Evolutionary conservation across 2,113 vertebrate species (phyloP), one percentile per base, ranked within the genome.

Genomic region (Salminus brasiliensis): DNA sequence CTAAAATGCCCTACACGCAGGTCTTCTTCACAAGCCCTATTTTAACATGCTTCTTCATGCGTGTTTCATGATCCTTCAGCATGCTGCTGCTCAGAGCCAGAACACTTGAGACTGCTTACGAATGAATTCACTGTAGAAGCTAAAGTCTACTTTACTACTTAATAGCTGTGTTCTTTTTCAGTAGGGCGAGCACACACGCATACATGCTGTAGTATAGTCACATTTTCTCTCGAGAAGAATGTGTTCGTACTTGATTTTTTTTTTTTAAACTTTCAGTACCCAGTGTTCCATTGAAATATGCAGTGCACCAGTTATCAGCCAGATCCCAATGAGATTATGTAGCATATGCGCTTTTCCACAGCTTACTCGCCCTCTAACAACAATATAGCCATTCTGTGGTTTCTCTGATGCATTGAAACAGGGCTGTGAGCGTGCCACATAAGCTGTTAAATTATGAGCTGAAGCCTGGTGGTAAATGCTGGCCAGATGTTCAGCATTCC

Each of bases 401-500:
- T 76, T 4, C 10, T 59, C 32, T 68, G 65, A 36, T 55, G 18
- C 25, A 43, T 32, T 25, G 65, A 25, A 70, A 60, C 45, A n/a
- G 25, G 27, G 57, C 16, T 63, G 39, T 55, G 45, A n/a, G 59
- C 66, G 27, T n/a, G 34, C 32, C 23, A 36, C 32, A 59, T 73
- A 65, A 55, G 65, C 43, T n/a, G 30, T 41, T 72, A 62, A 72
- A 65, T 53, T 39, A 34, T n/a, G 32, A 52, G n/a, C 25, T 72
- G 67, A 71, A 62, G 11, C 34, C 82, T 71, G 4, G 25, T 74
- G 66, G 39, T 59, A 76, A 80, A 83, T 80, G 41, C 34, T 71
- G 76, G 55, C 74, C 84, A 85, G 81, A 83, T 77, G 80, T 68
- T 71, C 66, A 34, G 72, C 67, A 79, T 73, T 63, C 67, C 67